A percentile compares a stretch with the other conserved stretches of the same genome.
phyloP scores from a whole-genome alignment of 2,797 vertebrate genomes.

The Rhinatrema bivittatum region DNA sequence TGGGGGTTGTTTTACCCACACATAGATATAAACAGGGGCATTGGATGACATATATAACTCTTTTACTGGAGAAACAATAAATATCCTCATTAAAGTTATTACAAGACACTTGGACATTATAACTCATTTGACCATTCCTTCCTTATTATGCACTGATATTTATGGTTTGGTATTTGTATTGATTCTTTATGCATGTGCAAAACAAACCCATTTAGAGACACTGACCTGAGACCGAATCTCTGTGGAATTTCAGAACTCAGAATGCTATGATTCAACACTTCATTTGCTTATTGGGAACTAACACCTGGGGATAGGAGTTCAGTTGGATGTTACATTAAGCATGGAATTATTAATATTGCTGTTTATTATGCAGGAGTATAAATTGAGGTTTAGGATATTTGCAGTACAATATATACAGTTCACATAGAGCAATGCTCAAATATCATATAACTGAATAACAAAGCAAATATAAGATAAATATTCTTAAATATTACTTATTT shows the following conservation, averaged over 20 bases:
- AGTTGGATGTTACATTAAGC: slow-evolving; percentile 25
- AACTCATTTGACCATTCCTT: no score
- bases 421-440: neutral
- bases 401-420: neutral
- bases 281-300: slow-evolving; percentile 23
- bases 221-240: no score
- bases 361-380: neutral
- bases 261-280: slow-evolving; percentile 11
- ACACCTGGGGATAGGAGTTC: slow-evolving; percentile 15
- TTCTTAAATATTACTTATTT: neutral
- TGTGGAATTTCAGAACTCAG: slow-evolving; percentile 5
- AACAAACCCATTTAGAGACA: no score
- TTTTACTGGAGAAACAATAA: no score
- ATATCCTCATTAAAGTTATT: no score
- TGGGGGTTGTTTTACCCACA: no score
- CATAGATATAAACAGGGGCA: no score
- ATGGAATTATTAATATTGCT: neutral
- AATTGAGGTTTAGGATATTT: neutral
- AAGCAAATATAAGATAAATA: neutral
- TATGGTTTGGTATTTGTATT: no score
- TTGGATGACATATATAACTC: no score
- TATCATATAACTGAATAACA: slow-evolving; percentile 7
- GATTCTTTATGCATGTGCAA: no score
- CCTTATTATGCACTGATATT: no score
- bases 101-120: no score